These are phyloP conservation scores for Chelon labrosus DNA, from an alignment of 2,797 vertebrate species.

Conservation along the genomic window DNA sequence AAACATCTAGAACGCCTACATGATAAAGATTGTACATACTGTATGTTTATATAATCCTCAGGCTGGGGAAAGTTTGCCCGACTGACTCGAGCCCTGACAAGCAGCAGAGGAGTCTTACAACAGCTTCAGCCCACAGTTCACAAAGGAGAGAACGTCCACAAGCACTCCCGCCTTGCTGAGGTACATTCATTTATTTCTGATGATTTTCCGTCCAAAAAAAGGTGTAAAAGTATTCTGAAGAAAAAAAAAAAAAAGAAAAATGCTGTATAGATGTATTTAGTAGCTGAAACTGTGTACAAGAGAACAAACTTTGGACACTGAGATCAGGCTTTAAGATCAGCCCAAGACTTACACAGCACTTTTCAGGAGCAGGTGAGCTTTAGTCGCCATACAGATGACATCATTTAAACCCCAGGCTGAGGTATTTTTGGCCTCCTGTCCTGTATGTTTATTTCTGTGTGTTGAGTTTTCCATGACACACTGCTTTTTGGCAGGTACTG, in stretches of 20 bases:
- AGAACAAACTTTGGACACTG: not conserved
- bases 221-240: not conserved
- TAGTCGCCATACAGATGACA: not conserved
- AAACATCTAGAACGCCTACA: not conserved
- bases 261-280: not conserved
- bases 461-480: constrained; percentile 10
- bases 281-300: not conserved
- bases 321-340: constrained; percentile 13
- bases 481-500: constrained; percentile 87
- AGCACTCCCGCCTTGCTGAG: constrained; percentile 97
- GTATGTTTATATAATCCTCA: constrained; percentile 66
- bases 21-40: not conserved
- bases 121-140: constrained; percentile 97
- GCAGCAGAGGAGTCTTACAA: constrained; percentile 96
- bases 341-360: constrained; percentile 17
- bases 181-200: constrained; percentile 69
- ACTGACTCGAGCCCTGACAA: constrained; percentile 96
- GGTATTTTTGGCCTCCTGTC: constrained; percentile 10
- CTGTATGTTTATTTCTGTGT: not conserved
- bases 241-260: no score
- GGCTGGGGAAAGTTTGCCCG: constrained; percentile 99
- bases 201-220: not conserved
- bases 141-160: constrained; percentile 97
- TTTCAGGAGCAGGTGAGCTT: constrained; percentile 18
- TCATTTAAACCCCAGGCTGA: not conserved